Base-by-base conservation (phyloP, 2,113 vertebrate species). In the Mesoclemmys tuberculata region DNA sequence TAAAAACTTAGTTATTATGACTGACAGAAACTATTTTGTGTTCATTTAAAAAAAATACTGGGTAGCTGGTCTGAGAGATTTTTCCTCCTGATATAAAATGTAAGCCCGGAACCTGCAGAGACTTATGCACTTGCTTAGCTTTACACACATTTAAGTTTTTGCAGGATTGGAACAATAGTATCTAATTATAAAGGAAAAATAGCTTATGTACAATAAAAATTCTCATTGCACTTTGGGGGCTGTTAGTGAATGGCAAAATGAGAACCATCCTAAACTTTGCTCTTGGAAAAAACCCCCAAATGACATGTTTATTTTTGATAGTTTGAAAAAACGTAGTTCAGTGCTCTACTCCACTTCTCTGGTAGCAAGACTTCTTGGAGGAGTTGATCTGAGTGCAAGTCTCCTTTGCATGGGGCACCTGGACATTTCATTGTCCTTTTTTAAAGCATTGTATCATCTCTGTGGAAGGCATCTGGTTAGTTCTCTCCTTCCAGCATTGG, bases 21-120 rank as follows among this genome's bases (percentile, higher is more conserved):
- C 5, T 82, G 26, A 11, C 0, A 90, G 81, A 77, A 4, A 31
- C 2, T 49, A 31, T 82, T 31, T 74, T 89, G 79, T 4, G 54
- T 90, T 75, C 1, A 61, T 91, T 90, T 89, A 61, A 61, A 82
- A 85, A 88, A 90, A 79, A 27, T 38, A 55, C 35, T 81, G 51
- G 29, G 27, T 84, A 68, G 2, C 4, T n/a, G 2, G 22, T 91
- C 61, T 81, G 77, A 83, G n/a, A 38, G 26, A n/a, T 88, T 48
- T 83, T 88, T 3, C 82, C 87, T 87, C 46, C 29, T 90, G 51
- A 55, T 9, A 94, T 12, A 85, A 85, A 81, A 88, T 5, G 48
- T 0, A 49, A 24, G 4, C 7, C 22, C 2, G 16, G 49, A 0
- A 75, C 7, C 8, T n/a, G 4, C 46, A 4, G 68, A 52, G 0